A percentile compares a stretch with the other conserved stretches of the same genome.
phyloP scores from a whole-genome alignment of 2,113 vertebrate genomes.

The Indicator indicator region DNA sequence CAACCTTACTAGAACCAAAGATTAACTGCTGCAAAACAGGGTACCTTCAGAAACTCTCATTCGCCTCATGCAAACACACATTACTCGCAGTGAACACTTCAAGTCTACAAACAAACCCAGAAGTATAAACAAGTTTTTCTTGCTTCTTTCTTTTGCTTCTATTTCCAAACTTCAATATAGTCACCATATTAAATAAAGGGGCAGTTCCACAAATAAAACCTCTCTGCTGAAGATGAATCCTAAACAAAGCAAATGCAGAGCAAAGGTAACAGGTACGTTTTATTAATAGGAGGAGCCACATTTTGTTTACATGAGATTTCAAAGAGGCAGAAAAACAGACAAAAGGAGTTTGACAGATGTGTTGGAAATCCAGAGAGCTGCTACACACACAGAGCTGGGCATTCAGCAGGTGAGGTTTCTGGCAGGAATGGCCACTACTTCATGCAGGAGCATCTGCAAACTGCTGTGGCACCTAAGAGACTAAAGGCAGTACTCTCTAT shows the following conservation, averaged over 20 bases:
- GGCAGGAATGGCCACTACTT: neutral
- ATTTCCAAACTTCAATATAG: neutral
- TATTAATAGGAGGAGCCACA: neutral
- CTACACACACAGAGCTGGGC: neutral
- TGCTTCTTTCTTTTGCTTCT: too few relatives aligned
- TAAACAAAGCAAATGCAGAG: neutral
- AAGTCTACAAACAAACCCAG: neutral
- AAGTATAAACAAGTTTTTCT: neutral
- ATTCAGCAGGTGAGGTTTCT: neutral
- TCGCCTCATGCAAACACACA: neutral
- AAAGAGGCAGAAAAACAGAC: neutral
- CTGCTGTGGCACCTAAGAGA: neutral
- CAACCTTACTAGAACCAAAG: constrained; percentile 17
- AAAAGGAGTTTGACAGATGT: neutral
- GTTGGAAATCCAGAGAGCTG: neutral
- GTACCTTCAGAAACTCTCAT: neutral
- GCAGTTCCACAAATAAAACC: neutral
- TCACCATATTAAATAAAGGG: neutral
- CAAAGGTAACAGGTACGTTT: neutral
- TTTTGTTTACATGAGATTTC: neutral
- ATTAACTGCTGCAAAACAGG: constrained; percentile 27
- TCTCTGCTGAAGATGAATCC: neutral
- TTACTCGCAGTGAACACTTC: neutral
- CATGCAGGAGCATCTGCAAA: neutral
- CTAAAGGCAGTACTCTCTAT: neutral